These are phyloP conservation scores for Lithophane leautieri DNA, from an alignment of 2,888 invertebrate species.

Conservation along the genomic window DNA sequence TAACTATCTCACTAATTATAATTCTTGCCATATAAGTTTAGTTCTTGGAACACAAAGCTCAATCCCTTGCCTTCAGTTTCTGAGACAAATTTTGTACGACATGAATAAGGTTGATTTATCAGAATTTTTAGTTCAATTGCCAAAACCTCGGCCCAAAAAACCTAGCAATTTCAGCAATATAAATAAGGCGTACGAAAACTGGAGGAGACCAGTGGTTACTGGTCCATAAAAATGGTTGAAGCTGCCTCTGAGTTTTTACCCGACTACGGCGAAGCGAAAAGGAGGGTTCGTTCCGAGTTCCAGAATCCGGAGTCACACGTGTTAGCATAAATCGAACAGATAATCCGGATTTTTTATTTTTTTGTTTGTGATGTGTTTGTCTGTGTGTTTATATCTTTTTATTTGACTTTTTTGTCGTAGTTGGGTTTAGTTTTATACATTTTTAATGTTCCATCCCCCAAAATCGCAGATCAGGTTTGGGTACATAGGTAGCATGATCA, in stretches of 20 bases:
- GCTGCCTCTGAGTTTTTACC: not conserved
- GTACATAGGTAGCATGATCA: not conserved
- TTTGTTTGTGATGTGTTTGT: no score
- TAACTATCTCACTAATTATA: constrained; percentile 48
- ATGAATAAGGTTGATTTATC: not conserved
- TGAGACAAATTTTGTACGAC: constrained; percentile 17
- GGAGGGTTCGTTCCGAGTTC: no score
- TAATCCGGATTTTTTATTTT: no score
- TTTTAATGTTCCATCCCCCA: not conserved
- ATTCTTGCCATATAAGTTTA: constrained; percentile 32
- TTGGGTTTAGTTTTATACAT: no score
- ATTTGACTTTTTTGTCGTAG: no score
- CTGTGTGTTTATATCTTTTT: no score
- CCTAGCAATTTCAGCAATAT: no score
- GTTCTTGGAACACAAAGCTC: constrained; percentile 6
- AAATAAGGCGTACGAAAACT: not conserved
- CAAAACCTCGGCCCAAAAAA: not conserved
- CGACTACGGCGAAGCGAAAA: no score
- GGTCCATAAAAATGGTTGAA: not conserved
- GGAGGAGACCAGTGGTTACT: not conserved
- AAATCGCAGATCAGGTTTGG: not conserved
- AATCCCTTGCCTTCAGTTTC: not conserved
- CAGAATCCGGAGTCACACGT: no score
- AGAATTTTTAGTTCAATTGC: not conserved
- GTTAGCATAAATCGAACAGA: no score